These are phyloP conservation scores for Acanthaster planci DNA, from an alignment of 35 echinoderm and acorn worm species.

Conservation along the genomic window DNA sequence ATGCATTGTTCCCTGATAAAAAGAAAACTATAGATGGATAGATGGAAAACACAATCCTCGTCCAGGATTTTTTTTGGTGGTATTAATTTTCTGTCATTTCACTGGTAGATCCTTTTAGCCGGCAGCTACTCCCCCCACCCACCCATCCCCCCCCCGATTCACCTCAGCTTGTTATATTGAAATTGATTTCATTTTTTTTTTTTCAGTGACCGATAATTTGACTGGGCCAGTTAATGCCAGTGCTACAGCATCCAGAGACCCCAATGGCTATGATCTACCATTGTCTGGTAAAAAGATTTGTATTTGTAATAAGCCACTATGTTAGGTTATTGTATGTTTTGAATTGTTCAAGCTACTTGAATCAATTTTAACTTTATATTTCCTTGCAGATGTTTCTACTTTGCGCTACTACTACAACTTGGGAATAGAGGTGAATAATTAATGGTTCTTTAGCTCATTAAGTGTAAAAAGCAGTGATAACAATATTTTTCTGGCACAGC, in stretches of 20 bases:
- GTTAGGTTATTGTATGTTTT: not conserved
- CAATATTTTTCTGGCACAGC: not conserved
- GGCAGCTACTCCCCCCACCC: too few relatives aligned
- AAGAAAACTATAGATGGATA: too few relatives aligned
- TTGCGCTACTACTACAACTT: conserved; percentile 57
- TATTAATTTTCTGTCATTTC: too few relatives aligned
- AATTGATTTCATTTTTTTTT: too few relatives aligned
- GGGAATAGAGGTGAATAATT: conserved; percentile 49
- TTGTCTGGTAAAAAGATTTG: conserved; percentile 28
- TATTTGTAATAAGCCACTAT: not conserved
- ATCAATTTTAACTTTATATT: not conserved
- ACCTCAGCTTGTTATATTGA: not conserved
- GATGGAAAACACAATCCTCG: too few relatives aligned
- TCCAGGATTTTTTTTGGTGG: too few relatives aligned
- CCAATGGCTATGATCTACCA: conserved; percentile 60
- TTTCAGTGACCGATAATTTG: conserved; percentile 57
- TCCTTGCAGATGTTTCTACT: conserved; percentile 45
- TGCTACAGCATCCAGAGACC: conserved; percentile 50
- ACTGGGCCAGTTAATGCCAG: conserved; percentile 53
- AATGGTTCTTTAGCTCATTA: not conserved
- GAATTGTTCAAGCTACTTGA: too few relatives aligned
- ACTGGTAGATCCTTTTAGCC: too few relatives aligned
- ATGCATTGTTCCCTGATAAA: too few relatives aligned
- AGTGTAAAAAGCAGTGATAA: not conserved
- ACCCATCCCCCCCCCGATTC: not conserved